Conservation (phyloP, 2,797 vertebrate genomes). For the Urosaurus nigricauda region DNA sequence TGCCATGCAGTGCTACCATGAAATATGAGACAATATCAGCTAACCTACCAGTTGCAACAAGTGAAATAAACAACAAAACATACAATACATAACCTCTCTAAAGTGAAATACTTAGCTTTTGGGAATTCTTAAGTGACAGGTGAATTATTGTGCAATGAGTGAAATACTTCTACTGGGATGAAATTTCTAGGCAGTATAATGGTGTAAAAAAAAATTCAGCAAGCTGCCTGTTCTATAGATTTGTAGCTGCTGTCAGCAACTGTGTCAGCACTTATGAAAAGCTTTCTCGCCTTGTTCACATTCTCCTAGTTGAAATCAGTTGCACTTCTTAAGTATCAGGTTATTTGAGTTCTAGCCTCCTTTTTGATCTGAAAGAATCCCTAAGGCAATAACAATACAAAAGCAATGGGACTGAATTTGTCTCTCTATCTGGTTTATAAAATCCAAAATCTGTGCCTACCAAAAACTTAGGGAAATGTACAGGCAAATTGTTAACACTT, state of each 20-base stretch:
- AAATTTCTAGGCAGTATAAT: neutral
- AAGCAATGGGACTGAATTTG: neutral
- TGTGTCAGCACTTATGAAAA: neutral
- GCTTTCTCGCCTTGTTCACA: neutral
- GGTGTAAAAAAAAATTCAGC: neutral
- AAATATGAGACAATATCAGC: conserved; percentile 25
- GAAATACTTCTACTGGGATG: neutral
- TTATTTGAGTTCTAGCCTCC: neutral
- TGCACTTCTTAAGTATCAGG: neutral
- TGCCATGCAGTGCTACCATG: neutral
- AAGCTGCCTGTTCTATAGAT: neutral
- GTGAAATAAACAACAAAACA: conserved; percentile 22
- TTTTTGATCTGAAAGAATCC: neutral
- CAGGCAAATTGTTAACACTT: neutral
- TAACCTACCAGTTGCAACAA: conserved; percentile 13
- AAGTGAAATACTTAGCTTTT: conserved; percentile 1
- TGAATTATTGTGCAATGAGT: conserved; percentile 22
- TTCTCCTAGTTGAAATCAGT: neutral
- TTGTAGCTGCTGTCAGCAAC: neutral
- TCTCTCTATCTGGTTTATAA: neutral
- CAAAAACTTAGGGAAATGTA: neutral
- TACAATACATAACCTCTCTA: neutral
- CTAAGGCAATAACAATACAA: neutral
- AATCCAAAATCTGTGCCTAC: neutral
- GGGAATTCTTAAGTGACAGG: conserved; percentile 10